Conservation (phyloP, 2,888 invertebrate genomes). For the Synergus gifuensis region DNA sequence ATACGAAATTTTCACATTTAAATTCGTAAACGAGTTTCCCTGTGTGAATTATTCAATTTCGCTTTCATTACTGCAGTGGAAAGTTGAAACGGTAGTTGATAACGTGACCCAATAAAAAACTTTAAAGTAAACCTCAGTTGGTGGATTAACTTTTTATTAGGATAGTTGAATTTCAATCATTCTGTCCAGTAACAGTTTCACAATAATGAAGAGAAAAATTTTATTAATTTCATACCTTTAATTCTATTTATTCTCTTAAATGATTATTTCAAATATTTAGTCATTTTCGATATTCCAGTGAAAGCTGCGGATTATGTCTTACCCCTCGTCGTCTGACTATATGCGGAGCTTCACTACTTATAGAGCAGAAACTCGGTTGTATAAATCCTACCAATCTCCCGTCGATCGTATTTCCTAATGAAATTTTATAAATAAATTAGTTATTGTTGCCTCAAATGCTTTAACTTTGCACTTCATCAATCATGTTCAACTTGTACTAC, state of each 20-base stretch:
- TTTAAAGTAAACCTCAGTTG: not conserved
- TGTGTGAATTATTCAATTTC: not conserved
- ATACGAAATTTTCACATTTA: not conserved
- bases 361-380: not conserved
- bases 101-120: not conserved
- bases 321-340: not conserved
- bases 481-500: not conserved
- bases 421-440: not conserved
- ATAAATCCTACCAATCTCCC: not conserved
- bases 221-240: too few species aligned
- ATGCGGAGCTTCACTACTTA: not conserved
- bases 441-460: not conserved
- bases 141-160: constrained; percentile 14
- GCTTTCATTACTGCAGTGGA: constrained; percentile 1
- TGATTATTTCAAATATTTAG: not conserved
- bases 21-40: constrained; percentile 4
- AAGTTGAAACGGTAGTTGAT: constrained; percentile 6
- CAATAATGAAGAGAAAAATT: too few species aligned
- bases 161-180: not conserved
- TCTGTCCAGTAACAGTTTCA: not conserved
- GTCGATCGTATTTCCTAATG: not conserved
- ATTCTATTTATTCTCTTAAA: not conserved
- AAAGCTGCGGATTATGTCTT: not conserved
- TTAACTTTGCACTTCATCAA: too few species aligned
- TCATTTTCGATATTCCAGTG: not conserved